Percentiles rank a stretch among this genome's conserved stretches.
phyloP scores from a whole-genome alignment of 30 jellyfish, hydroid and myxozoan genomes.

The Aurelia sp. region DNA sequence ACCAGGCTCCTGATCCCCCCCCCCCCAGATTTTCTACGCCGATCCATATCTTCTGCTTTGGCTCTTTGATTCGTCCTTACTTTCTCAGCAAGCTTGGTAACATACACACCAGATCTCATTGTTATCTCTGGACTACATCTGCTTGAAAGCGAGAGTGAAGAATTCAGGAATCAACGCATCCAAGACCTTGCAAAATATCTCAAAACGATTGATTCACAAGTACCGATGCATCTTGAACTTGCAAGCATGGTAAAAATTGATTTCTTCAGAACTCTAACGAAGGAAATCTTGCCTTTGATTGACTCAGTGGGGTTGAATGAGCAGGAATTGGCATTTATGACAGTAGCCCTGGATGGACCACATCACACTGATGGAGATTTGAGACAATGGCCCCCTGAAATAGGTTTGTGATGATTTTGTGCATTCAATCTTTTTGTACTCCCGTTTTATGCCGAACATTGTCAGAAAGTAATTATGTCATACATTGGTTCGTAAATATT shows the following conservation, averaged over 20 bases:
- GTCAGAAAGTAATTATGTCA: no score
- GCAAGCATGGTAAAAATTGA: conserved; percentile 85
- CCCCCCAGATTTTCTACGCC: no score
- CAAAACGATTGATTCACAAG: conserved; percentile 10
- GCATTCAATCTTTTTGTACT: no score
- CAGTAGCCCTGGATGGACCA: conserved; percentile 84
- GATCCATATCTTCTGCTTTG: no score
- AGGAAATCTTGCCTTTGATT: conserved; percentile 72
- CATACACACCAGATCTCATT: conserved; percentile 78
- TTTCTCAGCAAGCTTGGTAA: conserved; percentile 63
- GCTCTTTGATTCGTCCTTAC: background rate
- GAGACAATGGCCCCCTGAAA: conserved; percentile 96
- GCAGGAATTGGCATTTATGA: conserved; percentile 83
- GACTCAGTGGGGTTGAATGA: conserved; percentile 92
- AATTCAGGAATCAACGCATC: conserved; percentile 38
- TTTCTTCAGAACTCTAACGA: conserved; percentile 42
- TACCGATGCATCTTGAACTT: conserved; percentile 85
- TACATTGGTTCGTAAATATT: no score
- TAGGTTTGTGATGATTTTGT: conserved; percentile 46
- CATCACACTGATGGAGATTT: conserved; percentile 71
- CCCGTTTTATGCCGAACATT: no score
- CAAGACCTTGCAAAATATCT: conserved; percentile 59
- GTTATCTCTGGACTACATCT: conserved; percentile 92
- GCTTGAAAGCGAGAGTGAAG: conserved; percentile 73
- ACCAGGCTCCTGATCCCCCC: no score